Conservation (phyloP, 2,888 invertebrate genomes). For the Athalia cordata region DNA sequence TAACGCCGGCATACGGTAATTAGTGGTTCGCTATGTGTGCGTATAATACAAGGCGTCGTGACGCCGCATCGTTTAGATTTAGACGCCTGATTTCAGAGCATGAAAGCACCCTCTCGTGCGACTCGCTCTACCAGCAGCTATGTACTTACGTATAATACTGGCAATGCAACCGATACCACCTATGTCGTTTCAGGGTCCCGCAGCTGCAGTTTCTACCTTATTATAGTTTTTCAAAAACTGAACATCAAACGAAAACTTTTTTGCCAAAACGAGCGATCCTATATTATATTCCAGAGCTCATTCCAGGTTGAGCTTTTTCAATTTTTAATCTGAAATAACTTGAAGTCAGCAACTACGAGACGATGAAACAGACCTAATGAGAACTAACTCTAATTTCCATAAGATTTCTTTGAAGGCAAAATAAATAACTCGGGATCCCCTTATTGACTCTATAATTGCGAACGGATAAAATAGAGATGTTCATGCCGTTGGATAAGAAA, state of each 20-base stretch:
- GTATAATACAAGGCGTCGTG: constrained; percentile 55
- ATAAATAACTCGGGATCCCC: no score
- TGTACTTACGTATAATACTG: neutral
- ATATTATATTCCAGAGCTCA: neutral
- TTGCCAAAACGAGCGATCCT: constrained; percentile 7
- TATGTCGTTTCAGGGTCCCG: constrained; percentile 9
- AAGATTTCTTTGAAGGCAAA: no score
- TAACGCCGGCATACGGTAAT: constrained; percentile 60
- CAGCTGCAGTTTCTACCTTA: neutral
- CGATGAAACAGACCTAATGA: no score
- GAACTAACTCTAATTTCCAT: no score
- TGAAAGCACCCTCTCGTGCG: constrained; percentile 58
- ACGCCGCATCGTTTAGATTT: constrained; percentile 67
- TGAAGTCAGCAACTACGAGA: no score
- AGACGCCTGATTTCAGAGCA: constrained; percentile 67
- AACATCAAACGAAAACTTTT: constrained; percentile 34
- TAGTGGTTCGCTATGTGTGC: constrained; percentile 59
- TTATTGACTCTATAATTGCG: no score
- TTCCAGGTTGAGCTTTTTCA: no score
- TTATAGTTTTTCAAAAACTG: neutral
- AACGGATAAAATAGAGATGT: no score
- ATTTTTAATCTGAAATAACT: no score
- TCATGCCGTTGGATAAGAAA: no score
- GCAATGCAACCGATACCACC: constrained; percentile 38
- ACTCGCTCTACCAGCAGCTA: constrained; percentile 2